These are phyloP conservation scores for Pinna nobilis DNA, from an alignment of 1,140 invertebrate species.

Conservation along the genomic window DNA sequence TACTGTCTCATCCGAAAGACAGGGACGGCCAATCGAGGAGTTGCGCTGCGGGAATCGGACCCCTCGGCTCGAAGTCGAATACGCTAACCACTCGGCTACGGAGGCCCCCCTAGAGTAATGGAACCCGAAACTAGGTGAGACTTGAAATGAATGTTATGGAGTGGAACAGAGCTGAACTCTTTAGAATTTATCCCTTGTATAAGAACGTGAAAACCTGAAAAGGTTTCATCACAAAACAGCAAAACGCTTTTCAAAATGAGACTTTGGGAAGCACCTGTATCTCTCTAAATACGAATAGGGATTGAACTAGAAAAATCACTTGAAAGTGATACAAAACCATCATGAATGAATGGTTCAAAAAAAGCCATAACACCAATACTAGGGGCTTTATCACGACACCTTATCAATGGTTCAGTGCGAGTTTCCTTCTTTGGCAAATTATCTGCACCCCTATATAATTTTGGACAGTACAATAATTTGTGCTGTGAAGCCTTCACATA, in stretches of 20 bases:
- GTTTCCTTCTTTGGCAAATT: too few species aligned
- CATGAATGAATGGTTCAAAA: conserved; percentile 37
- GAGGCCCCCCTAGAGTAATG: too few species aligned
- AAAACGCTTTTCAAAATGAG: conserved; percentile 16
- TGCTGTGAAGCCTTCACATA: too few species aligned
- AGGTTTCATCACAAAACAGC: conserved; percentile 16
- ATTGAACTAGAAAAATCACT: neutral
- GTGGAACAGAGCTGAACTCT: conserved; percentile 26
- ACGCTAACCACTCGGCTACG: too few species aligned
- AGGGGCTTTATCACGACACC: neutral
- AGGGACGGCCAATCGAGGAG: too few species aligned
- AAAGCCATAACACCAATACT: conserved; percentile 11
- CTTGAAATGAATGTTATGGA: conserved; percentile 35
- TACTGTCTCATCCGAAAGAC: too few species aligned
- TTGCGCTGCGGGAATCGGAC: too few species aligned
- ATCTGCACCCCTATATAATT: too few species aligned
- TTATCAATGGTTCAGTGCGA: neutral
- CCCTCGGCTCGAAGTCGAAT: too few species aligned
- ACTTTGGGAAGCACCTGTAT: conserved; percentile 34
- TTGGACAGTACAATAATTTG: too few species aligned
- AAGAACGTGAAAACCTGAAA: conserved; percentile 28
- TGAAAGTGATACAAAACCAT: conserved; percentile 30
- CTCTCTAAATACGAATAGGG: conserved; percentile 18
- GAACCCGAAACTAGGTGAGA: conserved; percentile 33
- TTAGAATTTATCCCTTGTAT: conserved; percentile 40